These are phyloP conservation scores for Synanthedon myopaeformis DNA, from an alignment of 2,888 invertebrate genomes.

Conservation along the genomic window DNA sequence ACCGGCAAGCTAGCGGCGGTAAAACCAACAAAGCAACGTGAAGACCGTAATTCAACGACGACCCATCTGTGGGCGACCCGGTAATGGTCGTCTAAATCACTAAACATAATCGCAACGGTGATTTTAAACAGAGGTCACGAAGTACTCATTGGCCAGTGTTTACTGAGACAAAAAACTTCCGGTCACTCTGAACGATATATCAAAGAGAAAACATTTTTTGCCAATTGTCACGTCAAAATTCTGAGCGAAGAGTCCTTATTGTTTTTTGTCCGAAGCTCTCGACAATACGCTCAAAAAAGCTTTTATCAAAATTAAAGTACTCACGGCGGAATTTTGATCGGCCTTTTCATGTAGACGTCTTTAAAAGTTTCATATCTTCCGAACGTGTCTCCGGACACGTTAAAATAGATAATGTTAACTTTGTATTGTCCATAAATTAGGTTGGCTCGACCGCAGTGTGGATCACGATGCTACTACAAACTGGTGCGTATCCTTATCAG, in stretches of 20 bases:
- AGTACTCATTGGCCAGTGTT: conserved; percentile 43
- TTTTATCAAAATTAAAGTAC: conserved; percentile 18
- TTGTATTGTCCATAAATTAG: conserved; percentile 44
- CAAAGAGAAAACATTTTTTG: conserved; percentile 32
- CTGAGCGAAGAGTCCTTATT: conserved; percentile 19
- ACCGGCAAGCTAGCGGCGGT: conserved; percentile 42
- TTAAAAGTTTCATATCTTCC: conserved; percentile 31
- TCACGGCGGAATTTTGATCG: no score
- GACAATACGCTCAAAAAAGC: conserved; percentile 9
- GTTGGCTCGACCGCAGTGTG: conserved; percentile 25
- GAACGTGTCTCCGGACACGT: conserved; percentile 38
- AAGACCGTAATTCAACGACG: conserved; percentile 53
- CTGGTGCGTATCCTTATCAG: conserved; percentile 63
- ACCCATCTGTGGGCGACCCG: conserved; percentile 55
- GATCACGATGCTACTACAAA: conserved; percentile 52
- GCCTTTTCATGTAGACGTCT: conserved; percentile 11
- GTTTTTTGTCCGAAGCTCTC: conserved; percentile 17
- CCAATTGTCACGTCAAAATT: conserved; percentile 37
- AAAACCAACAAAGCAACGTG: conserved; percentile 56
- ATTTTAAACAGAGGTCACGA: conserved; percentile 62
- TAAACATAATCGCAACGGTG: conserved; percentile 55
- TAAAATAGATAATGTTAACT: conserved; percentile 26
- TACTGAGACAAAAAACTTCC: conserved; percentile 50
- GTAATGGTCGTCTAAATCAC: conserved; percentile 59
- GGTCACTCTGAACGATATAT: conserved; percentile 33